phyloP scores from a whole-genome alignment of 2,888 invertebrate genomes.

The Gisinianus flammeolus region DNA sequence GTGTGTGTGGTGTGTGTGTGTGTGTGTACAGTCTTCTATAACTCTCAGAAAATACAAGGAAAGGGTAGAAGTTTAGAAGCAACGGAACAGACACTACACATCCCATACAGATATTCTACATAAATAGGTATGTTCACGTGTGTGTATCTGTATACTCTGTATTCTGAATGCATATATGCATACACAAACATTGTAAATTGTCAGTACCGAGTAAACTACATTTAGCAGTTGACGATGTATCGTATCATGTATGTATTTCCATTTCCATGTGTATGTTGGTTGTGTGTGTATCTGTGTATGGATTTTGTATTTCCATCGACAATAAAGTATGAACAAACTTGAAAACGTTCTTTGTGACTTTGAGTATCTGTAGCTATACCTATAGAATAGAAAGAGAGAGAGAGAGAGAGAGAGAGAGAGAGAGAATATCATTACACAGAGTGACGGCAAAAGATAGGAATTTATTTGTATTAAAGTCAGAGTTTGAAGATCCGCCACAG shows the following conservation, averaged over 20 bases:
- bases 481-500: not conserved
- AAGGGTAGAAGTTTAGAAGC: not conserved
- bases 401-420: not conserved
- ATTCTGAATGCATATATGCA: no score
- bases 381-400: not conserved
- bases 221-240: no score
- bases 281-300: not conserved
- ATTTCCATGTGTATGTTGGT: not conserved
- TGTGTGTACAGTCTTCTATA: not conserved
- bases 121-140: no score
- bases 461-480: not conserved
- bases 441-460: not conserved
- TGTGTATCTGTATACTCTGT: no score
- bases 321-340: no score
- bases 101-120: not conserved
- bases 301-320: not conserved
- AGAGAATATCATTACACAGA: no score
- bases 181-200: no score
- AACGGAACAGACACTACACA: no score
- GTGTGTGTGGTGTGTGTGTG: not conserved
- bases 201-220: no score
- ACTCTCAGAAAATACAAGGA: not conserved
- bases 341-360: no score
- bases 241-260: no score
- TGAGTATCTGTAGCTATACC: not conserved